phyloP scores from a whole-genome alignment of 2,113 vertebrate genomes.

The Cairina moschata region DNA sequence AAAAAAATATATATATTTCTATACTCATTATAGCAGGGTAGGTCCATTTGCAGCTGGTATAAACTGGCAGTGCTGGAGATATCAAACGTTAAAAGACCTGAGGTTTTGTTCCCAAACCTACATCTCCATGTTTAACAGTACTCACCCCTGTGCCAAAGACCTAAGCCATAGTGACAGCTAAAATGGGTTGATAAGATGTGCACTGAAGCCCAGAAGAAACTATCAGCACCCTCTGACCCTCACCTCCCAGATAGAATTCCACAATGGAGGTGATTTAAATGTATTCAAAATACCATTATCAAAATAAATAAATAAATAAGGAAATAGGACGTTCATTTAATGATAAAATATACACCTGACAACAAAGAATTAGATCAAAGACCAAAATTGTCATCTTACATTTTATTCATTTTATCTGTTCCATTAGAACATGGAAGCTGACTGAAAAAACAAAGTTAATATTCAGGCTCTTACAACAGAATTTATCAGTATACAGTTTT shows the following conservation, averaged over 20 bases:
- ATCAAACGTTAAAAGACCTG: background rate
- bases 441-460: background rate
- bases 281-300: background rate
- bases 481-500: background rate
- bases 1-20: background rate
- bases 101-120: background rate
- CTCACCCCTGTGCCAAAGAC: background rate
- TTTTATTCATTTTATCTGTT: background rate
- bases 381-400: background rate
- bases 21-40: background rate
- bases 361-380: slow-evolving; percentile 1
- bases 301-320: background rate
- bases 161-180: background rate
- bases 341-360: background rate
- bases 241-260: background rate
- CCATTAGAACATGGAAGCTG: background rate
- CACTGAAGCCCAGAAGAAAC: background rate
- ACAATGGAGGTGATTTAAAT: background rate
- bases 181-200: background rate
- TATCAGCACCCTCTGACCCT: background rate
- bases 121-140: rapidly evolving
- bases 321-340: background rate
- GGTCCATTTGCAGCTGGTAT: background rate
- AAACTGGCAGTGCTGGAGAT: background rate
- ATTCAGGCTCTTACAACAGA: background rate